Evolutionary conservation across 2,797 vertebrate genomes (phyloP), one percentile per base, ranked within the genome.

Genomic region (Cyclopterus lumpus): DNA sequence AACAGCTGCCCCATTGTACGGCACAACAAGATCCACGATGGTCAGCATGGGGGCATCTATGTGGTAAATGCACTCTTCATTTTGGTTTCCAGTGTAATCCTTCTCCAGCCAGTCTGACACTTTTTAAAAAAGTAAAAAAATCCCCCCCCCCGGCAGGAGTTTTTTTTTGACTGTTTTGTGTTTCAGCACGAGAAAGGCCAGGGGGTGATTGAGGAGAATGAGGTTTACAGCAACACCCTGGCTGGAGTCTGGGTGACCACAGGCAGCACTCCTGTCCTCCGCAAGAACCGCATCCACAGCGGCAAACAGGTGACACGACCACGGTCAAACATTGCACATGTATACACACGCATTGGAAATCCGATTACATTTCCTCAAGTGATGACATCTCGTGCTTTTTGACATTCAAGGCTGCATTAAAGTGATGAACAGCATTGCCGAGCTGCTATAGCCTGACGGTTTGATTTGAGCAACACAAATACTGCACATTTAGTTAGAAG

Each of bases 1-100:
- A 99, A 99, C 92, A 99, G 98, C 93, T 99, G 98, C 93, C 98
- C 98, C 85, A 99, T 99, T 68, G 98, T 99, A 85, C 94, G 98
- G 69, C 98, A 99, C 94, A 99, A 99, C 95, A 99, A 99, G 95
- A 99, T 99, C 88, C 98, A 99, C n/a, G 98, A 99, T 71, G 98
- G 98, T 36, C 98, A 99, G 65, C 98, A 99, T 54, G 98, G 98
- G 46, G 98, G 98, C 71, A 99, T 99, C 92, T 99, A 99, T 34
- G 98, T 99, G 93, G 98, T 99, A 92, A 96, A 94, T 89, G 6
- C 80, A 95, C 95, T 96, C 91, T 6, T 42, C 1, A 14, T 0
- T 51, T 48, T 30, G 22, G 20, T 7, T 18, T n/a, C n/a, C n/a
- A 0, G 26, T 28, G n/a, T 16, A 36, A 32, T 4, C 4, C 1